phyloP scores from a whole-genome alignment of 2,797 vertebrate species.

The Peromyscus nudipes region DNA sequence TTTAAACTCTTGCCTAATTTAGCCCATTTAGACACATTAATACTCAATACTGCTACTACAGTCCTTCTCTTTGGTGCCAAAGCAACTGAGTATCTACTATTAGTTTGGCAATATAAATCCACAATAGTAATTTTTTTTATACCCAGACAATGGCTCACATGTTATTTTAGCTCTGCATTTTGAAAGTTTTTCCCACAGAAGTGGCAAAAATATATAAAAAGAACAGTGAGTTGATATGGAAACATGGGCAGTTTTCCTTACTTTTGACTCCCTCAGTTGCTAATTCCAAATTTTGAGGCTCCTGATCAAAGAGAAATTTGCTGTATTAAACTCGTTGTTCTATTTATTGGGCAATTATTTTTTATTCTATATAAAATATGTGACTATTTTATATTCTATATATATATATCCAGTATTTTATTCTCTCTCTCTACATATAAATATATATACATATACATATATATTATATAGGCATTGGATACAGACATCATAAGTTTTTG shows the following conservation, averaged over 20 bases:
- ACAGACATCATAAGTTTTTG: not conserved
- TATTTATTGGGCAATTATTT: not conserved
- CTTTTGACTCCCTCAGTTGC: not conserved
- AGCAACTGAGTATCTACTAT: not conserved
- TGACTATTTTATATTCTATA: not conserved
- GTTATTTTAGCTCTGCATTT: not conserved
- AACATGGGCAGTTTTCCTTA: not conserved
- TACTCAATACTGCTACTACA: not conserved
- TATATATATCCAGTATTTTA: too few relatives aligned
- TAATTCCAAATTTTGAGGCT: not conserved
- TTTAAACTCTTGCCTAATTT: constrained; percentile 22
- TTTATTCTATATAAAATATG: not conserved
- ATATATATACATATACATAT: too few relatives aligned
- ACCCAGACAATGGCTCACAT: not conserved
- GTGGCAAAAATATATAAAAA: constrained; percentile 1
- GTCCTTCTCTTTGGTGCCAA: constrained; percentile 17
- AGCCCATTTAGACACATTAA: not conserved
- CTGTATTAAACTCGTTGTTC: not conserved
- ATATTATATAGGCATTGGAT: not conserved
- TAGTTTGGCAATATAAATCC: not conserved
- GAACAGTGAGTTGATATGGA: not conserved
- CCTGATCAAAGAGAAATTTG: not conserved
- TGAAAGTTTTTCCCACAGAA: not conserved
- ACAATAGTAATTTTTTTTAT: not conserved
- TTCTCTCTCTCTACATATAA: too few relatives aligned